A percentile compares a stretch with the other conserved stretches of the same genome.
These are phyloP conservation scores for Carduelis carduelis DNA, from an alignment of 2,797 vertebrate genomes.

Conservation along the genomic window DNA sequence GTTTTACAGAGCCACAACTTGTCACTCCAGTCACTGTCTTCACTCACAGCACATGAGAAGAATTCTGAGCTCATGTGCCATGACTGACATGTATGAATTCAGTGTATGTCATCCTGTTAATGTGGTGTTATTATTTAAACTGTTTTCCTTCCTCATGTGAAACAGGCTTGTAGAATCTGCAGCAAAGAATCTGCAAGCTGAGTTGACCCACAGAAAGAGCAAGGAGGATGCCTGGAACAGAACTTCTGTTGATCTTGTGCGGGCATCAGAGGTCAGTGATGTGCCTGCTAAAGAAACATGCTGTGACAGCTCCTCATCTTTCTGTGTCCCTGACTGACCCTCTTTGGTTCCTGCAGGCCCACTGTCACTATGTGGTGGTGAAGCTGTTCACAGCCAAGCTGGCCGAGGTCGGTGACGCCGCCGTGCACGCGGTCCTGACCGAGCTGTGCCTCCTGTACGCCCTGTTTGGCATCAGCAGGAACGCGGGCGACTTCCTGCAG, in stretches of 20 bases:
- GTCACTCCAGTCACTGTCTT: not conserved
- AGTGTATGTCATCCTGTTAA: not conserved
- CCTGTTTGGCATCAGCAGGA: slow-evolving; percentile 84
- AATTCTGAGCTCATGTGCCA: not conserved
- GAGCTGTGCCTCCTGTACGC: slow-evolving; percentile 87
- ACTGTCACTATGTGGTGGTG: slow-evolving; percentile 94
- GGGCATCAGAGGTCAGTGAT: slow-evolving; percentile 88
- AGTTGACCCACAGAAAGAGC: slow-evolving; percentile 81
- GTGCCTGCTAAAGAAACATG: not conserved
- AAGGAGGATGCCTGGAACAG: slow-evolving; percentile 95
- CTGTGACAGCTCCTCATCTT: not conserved
- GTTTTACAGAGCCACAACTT: not conserved
- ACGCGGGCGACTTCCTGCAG: slow-evolving; percentile 92
- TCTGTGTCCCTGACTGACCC: not conserved
- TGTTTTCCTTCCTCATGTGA: not conserved
- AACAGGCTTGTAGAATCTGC: slow-evolving; percentile 88
- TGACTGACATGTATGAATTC: not conserved
- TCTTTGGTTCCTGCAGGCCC: slow-evolving; percentile 78
- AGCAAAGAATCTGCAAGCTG: slow-evolving; percentile 86
- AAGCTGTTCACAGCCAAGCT: slow-evolving; percentile 90
- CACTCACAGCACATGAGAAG: fast-evolving
- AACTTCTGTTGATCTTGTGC: slow-evolving; percentile 89
- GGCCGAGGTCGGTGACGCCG: slow-evolving; percentile 77
- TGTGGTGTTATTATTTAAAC: not conserved
- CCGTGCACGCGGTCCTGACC: slow-evolving; percentile 81